A percentile compares a stretch with the other conserved stretches of the same genome.
Conservation (phyloP, 2,888 invertebrate species). For the Acronicta psi region DNA sequence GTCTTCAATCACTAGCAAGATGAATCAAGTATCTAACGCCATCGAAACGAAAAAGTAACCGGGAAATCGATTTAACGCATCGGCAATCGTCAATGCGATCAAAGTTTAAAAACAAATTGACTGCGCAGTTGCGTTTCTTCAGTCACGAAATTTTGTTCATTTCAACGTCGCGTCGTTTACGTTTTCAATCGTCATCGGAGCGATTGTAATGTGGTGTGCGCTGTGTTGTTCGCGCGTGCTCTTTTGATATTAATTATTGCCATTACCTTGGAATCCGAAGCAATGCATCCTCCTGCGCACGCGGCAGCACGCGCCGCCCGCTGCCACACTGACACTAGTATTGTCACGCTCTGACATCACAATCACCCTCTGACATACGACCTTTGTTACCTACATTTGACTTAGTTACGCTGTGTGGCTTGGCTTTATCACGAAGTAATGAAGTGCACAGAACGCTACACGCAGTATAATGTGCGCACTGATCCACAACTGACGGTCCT, state of each 20-base stretch:
- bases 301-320: constrained; percentile 80
- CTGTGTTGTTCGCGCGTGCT: constrained; percentile 27
- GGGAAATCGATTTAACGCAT: constrained; percentile 69
- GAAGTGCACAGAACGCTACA: constrained; percentile 57
- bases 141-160: constrained; percentile 17
- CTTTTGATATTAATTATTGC: constrained; percentile 52
- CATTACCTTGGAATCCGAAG: constrained; percentile 84
- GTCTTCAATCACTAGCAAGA: constrained; percentile 52
- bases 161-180: constrained; percentile 12
- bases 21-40: constrained; percentile 51
- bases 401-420: constrained; percentile 49
- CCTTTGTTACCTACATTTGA: constrained; percentile 66
- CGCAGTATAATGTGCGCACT: constrained; percentile 65
- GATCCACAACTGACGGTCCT: constrained; percentile 70
- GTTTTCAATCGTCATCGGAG: constrained; percentile 19
- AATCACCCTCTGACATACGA: constrained; percentile 73
- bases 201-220: constrained; percentile 17
- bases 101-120: constrained; percentile 45
- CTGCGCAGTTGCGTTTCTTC: constrained; percentile 22
- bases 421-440: constrained; percentile 61
- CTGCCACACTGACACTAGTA: constrained; percentile 75
- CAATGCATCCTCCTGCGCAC: constrained; percentile 86
- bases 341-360: constrained; percentile 83
- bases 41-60: constrained; percentile 60
- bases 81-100: constrained; percentile 25